phyloP scores from a whole-genome alignment of 2,888 invertebrate species.

The Gastrophysa polygoni region DNA sequence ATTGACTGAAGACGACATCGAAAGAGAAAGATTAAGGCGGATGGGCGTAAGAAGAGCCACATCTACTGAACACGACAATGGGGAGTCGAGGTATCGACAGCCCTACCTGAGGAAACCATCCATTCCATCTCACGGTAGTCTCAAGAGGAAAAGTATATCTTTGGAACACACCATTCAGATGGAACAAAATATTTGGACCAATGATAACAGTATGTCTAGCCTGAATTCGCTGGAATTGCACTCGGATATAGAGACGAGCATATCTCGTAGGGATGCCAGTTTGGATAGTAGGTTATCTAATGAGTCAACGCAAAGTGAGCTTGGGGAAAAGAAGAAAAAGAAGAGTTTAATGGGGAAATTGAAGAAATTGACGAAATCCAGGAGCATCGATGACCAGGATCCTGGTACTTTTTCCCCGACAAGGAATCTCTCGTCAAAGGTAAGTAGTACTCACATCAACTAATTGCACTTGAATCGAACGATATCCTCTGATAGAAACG shows the following conservation, averaged over 20 bases:
- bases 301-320: slow-evolving; percentile 85
- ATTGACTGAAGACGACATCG: slow-evolving; percentile 61
- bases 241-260: slow-evolving; percentile 63
- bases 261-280: slow-evolving; percentile 74
- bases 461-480: too few species aligned
- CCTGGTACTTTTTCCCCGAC: slow-evolving; percentile 52
- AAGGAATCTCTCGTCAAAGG: slow-evolving; percentile 62
- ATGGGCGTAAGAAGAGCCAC: slow-evolving; percentile 60
- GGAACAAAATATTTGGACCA: slow-evolving; percentile 79
- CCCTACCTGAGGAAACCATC: slow-evolving; percentile 37
- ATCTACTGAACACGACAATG: slow-evolving; percentile 70
- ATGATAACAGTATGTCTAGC: slow-evolving; percentile 83
- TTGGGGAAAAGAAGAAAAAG: slow-evolving; percentile 74
- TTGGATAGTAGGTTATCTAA: slow-evolving; percentile 83
- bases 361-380: slow-evolving; percentile 83
- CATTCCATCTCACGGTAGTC: slow-evolving; percentile 56
- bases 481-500: too few species aligned
- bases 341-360: slow-evolving; percentile 84
- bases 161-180: slow-evolving; percentile 69
- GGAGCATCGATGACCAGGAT: slow-evolving; percentile 76
- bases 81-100: slow-evolving; percentile 42
- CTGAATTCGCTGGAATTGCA: slow-evolving; percentile 69
- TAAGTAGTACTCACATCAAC: slow-evolving; percentile 33
- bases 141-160: slow-evolving; percentile 73
- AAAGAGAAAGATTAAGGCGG: slow-evolving; percentile 59